These are phyloP conservation scores for Catharus ustulatus DNA, from an alignment of 2,797 vertebrate species.

Conservation along the genomic window DNA sequence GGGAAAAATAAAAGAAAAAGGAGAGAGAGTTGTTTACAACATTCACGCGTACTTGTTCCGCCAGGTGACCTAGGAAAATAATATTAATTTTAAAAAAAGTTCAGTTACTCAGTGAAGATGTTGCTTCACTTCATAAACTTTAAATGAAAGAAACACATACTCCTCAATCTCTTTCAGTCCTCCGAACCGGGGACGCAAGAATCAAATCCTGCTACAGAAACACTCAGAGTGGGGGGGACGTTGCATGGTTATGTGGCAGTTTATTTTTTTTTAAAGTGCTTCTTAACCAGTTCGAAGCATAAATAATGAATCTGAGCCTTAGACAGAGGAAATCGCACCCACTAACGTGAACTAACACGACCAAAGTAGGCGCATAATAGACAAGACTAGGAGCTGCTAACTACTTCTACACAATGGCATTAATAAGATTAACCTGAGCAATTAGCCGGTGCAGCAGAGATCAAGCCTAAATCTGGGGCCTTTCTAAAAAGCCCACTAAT, in stretches of 20 bases:
- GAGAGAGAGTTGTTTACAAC: neutral
- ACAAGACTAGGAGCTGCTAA: conserved; percentile 68
- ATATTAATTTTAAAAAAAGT: neutral
- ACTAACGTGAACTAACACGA: conserved; percentile 67
- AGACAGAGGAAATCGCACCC: conserved; percentile 74
- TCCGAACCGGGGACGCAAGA: neutral
- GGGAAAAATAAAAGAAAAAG: fast-evolving
- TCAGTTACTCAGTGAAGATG: neutral
- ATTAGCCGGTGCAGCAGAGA: conserved; percentile 74
- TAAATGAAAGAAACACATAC: neutral
- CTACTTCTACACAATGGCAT: conserved; percentile 75
- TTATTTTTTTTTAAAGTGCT: neutral
- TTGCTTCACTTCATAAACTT: neutral
- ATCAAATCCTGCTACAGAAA: neutral
- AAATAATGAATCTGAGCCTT: conserved; percentile 39
- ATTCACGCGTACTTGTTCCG: neutral
- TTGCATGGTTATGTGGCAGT: neutral
- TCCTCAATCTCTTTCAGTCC: neutral
- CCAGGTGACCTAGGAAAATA: neutral
- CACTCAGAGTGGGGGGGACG: neutral
- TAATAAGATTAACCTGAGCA: conserved; percentile 87
- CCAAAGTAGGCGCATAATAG: conserved; percentile 65
- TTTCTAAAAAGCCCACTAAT: conserved; percentile 73
- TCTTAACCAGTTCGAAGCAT: conserved; percentile 24
- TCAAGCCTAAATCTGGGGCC: conserved; percentile 55